Evolutionary conservation across 2,888 invertebrate genomes (phyloP), one percentile per base, ranked within the genome.

Genomic region (Ichneumoninae sp.): DNA sequence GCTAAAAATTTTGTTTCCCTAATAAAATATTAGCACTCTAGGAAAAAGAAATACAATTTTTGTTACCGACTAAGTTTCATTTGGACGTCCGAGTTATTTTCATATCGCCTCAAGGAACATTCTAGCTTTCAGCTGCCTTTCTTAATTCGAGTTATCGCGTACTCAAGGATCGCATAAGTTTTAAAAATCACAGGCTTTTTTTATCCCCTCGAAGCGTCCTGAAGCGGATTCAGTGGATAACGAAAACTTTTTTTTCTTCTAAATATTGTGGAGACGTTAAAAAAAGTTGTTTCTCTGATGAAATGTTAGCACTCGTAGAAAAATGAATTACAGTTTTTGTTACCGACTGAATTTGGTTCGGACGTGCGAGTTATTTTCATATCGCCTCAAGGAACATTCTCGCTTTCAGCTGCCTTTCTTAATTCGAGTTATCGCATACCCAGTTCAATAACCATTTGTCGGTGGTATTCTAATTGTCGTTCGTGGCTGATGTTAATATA

Each of bases 371-470:
- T 16, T 13, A 3, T 47, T 47, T 47, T 47, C 44, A 16, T 13
- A 63, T 63, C 30, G 6, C 63, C 63, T 63, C 30, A 13, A 63
- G 63, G 63, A 54, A 52, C 52, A 36, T 54, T 60, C 16, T 73
- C 40, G 36, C 40, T 54, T 57, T 36, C 10, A 71, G 30, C 54
- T 22, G 54, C 26, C 44, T 50, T 33, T 63, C 33, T 16, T 30
- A 26, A 76, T 76, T 66, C 47, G 13, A 66, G 36, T 26, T 70
- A 74, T 33, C 30, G 66, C 60, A 36, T 4, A 3, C 33, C 26
- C 33, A 47, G 74, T 75, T 63, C 57, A 80, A 80, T 76, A 71
- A 83, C 66, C 76, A 83, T 84, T 84, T 77, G 84, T 81, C 73
- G 68, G 26, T 52, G 26, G 44, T 68, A 26, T 54, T 81, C 71